phyloP scores from a whole-genome alignment of 2,888 invertebrate species.

The Mechanitis mazaeus region DNA sequence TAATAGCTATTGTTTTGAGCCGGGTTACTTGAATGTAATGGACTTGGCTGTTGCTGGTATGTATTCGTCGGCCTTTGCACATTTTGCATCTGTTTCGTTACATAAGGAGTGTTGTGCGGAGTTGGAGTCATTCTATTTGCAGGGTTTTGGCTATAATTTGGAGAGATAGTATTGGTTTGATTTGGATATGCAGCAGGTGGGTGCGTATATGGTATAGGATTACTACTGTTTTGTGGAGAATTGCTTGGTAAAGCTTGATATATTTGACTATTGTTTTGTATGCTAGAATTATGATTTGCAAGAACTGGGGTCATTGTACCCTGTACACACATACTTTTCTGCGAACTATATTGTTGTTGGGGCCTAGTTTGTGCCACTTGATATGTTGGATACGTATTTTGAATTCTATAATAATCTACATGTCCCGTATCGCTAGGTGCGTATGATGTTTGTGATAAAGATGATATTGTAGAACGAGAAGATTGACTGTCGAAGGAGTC shows the following conservation, averaged over 20 bases:
- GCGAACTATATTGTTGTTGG: conserved; percentile 55
- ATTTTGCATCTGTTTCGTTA: conserved; percentile 50
- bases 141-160: conserved; percentile 63
- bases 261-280: conserved; percentile 50
- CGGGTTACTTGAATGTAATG: conserved; percentile 54
- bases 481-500: conserved; percentile 74
- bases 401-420: conserved; percentile 60
- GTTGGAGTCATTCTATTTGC: conserved; percentile 63
- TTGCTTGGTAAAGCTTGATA: conserved; percentile 58
- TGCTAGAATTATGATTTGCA: conserved; percentile 40
- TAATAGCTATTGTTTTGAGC: conserved; percentile 61
- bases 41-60: conserved; percentile 58
- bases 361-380: conserved; percentile 55
- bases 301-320: conserved; percentile 53
- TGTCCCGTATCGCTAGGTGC: conserved; percentile 51
- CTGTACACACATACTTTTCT: conserved; percentile 54
- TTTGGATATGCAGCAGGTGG: conserved; percentile 56
- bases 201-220: conserved; percentile 62
- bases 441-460: conserved; percentile 64
- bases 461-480: conserved; percentile 70
- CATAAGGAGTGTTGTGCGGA: conserved; percentile 49
- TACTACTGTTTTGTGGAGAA: conserved; percentile 47
- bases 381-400: conserved; percentile 58
- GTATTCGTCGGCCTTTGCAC: conserved; percentile 57
- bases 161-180: conserved; percentile 59